Evolutionary conservation across 2,888 invertebrate genomes (phyloP).

Genomic region (Ceratothoa steindachneri): DNA sequence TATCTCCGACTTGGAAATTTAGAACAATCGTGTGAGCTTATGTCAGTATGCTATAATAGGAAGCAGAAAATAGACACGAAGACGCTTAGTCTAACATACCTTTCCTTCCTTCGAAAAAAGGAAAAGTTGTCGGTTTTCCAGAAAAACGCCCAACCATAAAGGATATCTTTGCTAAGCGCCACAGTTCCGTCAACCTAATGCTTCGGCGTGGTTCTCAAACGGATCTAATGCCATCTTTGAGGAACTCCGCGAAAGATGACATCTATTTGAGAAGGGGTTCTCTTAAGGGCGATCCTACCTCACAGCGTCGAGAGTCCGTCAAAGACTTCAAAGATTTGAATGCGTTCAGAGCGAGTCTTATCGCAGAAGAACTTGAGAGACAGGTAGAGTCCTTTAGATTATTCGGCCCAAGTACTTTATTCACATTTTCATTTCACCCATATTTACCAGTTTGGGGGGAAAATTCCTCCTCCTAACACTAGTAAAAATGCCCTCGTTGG

Average conservation of each 20-base stretch:
- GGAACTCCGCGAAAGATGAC: neutral
- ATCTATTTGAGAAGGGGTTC: neutral
- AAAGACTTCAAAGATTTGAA: neutral
- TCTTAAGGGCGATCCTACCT: neutral
- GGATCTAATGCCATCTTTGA: neutral
- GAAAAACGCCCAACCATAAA: neutral
- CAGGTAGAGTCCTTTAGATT: slow-evolving; percentile 1
- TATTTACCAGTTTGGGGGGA: too few species aligned
- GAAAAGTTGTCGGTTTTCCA: neutral
- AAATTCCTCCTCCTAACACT: too few species aligned
- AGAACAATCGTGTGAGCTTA: too few species aligned
- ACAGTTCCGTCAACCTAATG: slow-evolving; percentile 11
- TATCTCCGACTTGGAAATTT: too few species aligned
- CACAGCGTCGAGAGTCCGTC: neutral
- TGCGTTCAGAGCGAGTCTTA: neutral
- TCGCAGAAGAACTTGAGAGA: neutral
- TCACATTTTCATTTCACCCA: too few species aligned
- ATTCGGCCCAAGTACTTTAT: too few species aligned
- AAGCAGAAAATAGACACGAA: too few species aligned
- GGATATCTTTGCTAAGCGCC: slow-evolving; percentile 1
- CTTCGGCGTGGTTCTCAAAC: neutral
- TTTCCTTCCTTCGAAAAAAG: neutral
- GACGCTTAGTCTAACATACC: too few species aligned
- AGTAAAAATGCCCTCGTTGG: too few species aligned
- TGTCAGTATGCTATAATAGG: too few species aligned